phyloP scores from a whole-genome alignment of 2,797 vertebrate species.

The Neopelma chrysocephalum region DNA sequence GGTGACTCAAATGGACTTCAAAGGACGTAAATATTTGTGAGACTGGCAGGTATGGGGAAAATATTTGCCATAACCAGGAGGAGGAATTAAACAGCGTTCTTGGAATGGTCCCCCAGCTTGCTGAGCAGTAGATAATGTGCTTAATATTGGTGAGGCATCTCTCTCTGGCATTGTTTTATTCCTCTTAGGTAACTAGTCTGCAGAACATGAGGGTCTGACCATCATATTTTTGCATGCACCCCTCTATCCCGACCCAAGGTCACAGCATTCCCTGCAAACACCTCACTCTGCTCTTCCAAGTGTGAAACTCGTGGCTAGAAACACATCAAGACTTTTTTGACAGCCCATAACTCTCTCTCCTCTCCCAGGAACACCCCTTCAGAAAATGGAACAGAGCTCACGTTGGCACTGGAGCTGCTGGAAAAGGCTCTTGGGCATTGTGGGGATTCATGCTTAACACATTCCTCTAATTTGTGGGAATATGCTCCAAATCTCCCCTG shows the following conservation, averaged over 20 bases:
- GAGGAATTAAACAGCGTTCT: not conserved
- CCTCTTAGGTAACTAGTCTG: not conserved
- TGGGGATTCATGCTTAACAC: not conserved
- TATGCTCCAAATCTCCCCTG: not conserved
- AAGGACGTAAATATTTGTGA: not conserved
- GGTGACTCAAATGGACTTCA: not conserved
- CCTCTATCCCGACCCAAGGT: not conserved
- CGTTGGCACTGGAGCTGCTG: not conserved
- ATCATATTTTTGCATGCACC: not conserved
- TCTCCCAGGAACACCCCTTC: constrained; percentile 9
- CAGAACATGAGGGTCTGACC: not conserved
- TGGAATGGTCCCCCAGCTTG: not conserved
- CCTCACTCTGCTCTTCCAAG: not conserved
- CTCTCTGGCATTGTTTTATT: not conserved
- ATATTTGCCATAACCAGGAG: not conserved
- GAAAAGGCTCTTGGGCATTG: not conserved
- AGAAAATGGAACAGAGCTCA: not conserved
- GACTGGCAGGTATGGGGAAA: not conserved
- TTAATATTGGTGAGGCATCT: not conserved
- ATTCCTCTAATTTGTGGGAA: not conserved
- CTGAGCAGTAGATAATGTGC: not conserved
- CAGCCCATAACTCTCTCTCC: not conserved
- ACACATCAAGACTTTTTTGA: constrained; percentile 4
- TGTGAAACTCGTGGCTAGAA: not conserved
- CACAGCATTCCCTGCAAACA: not conserved